Conservation (phyloP, 2,113 vertebrate genomes). For the Peromyscus polionotus region DNA sequence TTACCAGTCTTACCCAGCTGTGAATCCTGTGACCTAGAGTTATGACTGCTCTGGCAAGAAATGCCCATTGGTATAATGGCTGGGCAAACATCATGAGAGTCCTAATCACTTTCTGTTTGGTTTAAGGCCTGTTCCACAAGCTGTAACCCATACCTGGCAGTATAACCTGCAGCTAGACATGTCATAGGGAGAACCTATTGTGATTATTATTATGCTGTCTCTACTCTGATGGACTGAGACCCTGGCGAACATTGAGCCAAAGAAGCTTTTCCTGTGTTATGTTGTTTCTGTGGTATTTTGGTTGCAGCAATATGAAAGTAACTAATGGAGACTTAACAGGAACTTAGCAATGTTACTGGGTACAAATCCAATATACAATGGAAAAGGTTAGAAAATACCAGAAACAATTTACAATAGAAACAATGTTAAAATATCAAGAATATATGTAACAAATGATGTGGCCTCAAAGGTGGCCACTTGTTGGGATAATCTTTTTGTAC, state of each 20-base stretch:
- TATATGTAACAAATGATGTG: not conserved
- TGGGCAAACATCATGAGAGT: not conserved
- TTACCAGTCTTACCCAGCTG: not conserved
- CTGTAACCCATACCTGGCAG: not conserved
- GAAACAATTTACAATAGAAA: constrained; percentile 8
- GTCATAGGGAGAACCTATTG: not conserved
- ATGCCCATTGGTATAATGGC: too few species aligned
- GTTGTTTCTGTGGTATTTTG: not conserved
- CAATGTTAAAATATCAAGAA: constrained; percentile 4
- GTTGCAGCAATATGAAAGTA: not conserved
- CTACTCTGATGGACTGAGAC: not conserved
- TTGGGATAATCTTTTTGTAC: too few species aligned
- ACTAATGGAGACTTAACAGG: not conserved
- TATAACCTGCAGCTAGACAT: not conserved
- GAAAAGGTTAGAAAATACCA: constrained; percentile 4
- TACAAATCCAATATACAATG: constrained; percentile 37
- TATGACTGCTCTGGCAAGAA: not conserved
- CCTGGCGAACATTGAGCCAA: not conserved
- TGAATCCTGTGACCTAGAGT: not conserved
- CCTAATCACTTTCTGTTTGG: not conserved
- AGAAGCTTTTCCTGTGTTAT: too few species aligned
- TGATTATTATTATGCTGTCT: not conserved
- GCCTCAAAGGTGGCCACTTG: not conserved
- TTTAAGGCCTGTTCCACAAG: not conserved
- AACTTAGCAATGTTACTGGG: not conserved